Evolutionary conservation across 2,113 vertebrate genomes (phyloP).

Genomic region (Propithecus coquereli): DNA sequence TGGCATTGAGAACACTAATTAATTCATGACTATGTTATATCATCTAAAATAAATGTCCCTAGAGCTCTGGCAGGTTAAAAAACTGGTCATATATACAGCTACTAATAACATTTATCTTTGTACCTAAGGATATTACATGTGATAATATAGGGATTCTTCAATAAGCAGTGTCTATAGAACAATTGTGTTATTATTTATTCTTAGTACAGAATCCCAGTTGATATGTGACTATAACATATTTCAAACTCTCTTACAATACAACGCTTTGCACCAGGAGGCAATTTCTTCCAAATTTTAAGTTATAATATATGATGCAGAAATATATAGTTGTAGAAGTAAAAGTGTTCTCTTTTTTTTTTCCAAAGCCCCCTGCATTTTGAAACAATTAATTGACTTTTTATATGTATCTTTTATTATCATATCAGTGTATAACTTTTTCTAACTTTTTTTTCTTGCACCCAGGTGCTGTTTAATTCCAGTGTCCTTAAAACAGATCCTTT

Average conservation of each 20-base stretch:
- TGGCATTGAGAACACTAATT: constrained; percentile 72
- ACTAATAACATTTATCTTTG: constrained; percentile 40
- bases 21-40: constrained; percentile 64
- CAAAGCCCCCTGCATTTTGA: neutral
- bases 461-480: neutral
- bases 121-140: neutral
- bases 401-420: neutral
- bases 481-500: neutral
- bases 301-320: neutral
- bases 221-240: fast-evolving
- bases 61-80: constrained; percentile 55
- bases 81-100: constrained; percentile 27
- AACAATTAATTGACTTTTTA: neutral
- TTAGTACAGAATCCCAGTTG: neutral
- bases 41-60: constrained; percentile 28
- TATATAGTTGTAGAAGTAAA: neutral
- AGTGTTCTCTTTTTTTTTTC: neutral
- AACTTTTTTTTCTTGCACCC: neutral
- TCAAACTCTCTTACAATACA: neutral
- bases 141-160: neutral
- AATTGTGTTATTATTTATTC: neutral
- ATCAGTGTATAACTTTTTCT: neutral
- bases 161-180: neutral
- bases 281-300: neutral
- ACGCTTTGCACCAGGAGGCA: neutral